Evolutionary conservation across 2,888 invertebrate species (phyloP).

Genomic region (Thecocarcelia acutangulata): DNA sequence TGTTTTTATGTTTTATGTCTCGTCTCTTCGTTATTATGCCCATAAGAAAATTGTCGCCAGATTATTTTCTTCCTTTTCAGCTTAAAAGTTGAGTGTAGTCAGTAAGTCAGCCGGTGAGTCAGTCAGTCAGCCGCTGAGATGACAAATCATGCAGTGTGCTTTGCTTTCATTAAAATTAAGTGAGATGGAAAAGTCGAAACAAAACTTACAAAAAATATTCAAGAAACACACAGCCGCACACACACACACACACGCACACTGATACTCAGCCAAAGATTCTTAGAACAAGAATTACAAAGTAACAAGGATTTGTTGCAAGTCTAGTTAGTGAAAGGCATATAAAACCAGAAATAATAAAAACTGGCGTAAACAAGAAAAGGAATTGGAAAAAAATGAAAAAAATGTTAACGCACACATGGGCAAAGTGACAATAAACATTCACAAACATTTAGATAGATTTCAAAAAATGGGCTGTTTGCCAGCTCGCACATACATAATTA

Average conservation of each 20-base stretch:
- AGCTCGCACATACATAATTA: slow-evolving; percentile 7
- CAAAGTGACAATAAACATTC: slow-evolving; percentile 24
- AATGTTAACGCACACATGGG: background rate
- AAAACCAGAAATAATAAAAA: slow-evolving; percentile 33
- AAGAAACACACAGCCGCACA: too few relatives aligned
- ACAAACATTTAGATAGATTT: slow-evolving; percentile 2
- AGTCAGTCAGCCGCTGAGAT: slow-evolving; percentile 61
- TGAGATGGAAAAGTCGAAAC: slow-evolving; percentile 52
- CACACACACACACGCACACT: too few relatives aligned
- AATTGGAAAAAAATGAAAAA: slow-evolving; percentile 15
- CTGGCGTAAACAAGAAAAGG: slow-evolving; percentile 26
- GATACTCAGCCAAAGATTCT: slow-evolving; percentile 10
- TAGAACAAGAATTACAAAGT: background rate
- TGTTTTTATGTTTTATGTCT: background rate
- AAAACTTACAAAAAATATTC: slow-evolving; percentile 38
- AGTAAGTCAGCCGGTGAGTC: slow-evolving; percentile 50
- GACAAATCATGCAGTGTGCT: slow-evolving; percentile 62
- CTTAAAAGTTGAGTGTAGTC: slow-evolving; percentile 13
- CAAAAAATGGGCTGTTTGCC: slow-evolving; percentile 59
- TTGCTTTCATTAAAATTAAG: slow-evolving; percentile 59
- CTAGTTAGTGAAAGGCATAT: background rate
- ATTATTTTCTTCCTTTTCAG: slow-evolving; percentile 20
- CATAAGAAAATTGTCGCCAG: slow-evolving; percentile 64
- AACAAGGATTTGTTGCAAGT: slow-evolving; percentile 9
- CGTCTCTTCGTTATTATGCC: slow-evolving; percentile 20